Evolutionary conservation across 2,888 invertebrate genomes (phyloP).

Genomic region (Villa cingulata): DNA sequence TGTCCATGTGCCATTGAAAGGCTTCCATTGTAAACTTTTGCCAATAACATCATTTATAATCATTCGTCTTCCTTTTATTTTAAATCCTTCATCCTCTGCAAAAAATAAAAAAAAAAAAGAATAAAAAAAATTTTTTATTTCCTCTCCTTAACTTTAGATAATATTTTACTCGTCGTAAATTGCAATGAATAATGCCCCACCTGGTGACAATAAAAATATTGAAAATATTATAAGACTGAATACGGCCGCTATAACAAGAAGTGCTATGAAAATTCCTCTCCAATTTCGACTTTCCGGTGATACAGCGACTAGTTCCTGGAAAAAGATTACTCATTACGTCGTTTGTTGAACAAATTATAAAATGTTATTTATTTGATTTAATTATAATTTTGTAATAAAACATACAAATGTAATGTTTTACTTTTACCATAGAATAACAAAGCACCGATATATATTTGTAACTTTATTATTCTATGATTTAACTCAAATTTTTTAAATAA

Average conservation of each 20-base stretch:
- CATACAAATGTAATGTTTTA: no score
- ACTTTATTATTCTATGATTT: no score
- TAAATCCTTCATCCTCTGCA: slow-evolving; percentile 45
- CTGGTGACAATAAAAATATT: slow-evolving; percentile 77
- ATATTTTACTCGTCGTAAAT: no score
- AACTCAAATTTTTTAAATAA: no score
- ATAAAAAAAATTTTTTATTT: no score
- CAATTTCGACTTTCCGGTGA: slow-evolving; percentile 83
- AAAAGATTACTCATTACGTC: slow-evolving; percentile 21
- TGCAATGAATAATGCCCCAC: slow-evolving; percentile 16
- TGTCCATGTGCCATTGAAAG: slow-evolving; percentile 68
- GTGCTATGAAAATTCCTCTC: slow-evolving; percentile 85
- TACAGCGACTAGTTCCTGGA: slow-evolving; percentile 77
- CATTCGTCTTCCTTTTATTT: slow-evolving; percentile 53
- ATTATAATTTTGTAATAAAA: no score
- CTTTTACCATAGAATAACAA: no score
- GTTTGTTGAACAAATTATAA: no score
- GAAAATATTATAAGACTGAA: slow-evolving; percentile 82
- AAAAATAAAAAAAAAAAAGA: not conserved
- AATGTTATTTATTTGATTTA: no score
- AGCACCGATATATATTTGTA: no score
- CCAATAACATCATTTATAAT: slow-evolving; percentile 53
- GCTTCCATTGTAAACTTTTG: slow-evolving; percentile 41
- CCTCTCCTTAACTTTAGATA: no score
- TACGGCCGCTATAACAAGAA: slow-evolving; percentile 79